These are phyloP conservation scores for Calliopum simillimum DNA, from an alignment of 2,888 invertebrate genomes.

Conservation along the genomic window DNA sequence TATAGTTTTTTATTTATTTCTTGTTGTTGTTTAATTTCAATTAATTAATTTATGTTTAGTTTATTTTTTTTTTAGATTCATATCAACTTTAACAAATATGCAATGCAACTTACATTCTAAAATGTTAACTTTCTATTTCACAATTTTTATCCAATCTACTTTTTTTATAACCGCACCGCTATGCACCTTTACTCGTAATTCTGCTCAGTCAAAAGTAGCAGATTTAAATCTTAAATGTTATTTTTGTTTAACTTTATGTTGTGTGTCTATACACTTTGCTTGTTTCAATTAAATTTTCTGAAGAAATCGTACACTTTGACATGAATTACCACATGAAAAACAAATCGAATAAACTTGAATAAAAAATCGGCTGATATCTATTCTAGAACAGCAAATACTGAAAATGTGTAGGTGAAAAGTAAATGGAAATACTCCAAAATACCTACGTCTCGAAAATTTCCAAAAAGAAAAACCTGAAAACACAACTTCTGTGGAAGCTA, in stretches of 20 bases:
- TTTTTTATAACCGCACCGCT: slow-evolving; percentile 27
- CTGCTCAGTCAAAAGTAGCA: slow-evolving; percentile 4
- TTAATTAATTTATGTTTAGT: too few species aligned
- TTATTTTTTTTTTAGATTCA: slow-evolving; percentile 45
- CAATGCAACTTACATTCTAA: slow-evolving; percentile 54
- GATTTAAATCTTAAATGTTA: background rate
- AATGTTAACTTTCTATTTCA: slow-evolving; percentile 66
- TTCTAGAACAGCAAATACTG: too few species aligned
- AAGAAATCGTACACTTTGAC: background rate
- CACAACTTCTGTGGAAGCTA: too few species aligned
- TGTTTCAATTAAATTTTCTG: slow-evolving; percentile 14
- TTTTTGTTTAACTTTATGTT: slow-evolving; percentile 37
- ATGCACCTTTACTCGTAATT: background rate
- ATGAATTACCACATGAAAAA: too few species aligned
- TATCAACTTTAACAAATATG: slow-evolving; percentile 48
- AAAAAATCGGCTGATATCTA: too few species aligned
- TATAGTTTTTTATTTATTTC: slow-evolving; percentile 12
- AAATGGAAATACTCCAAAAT: too few species aligned
- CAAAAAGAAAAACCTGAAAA: too few species aligned
- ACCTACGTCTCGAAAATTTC: too few species aligned
- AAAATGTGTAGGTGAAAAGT: too few species aligned
- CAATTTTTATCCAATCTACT: slow-evolving; percentile 57
- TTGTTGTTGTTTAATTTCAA: slow-evolving; percentile 10
- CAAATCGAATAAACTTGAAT: too few species aligned
- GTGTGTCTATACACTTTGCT: slow-evolving; percentile 21